Percentiles rank a stretch among this genome's conserved stretches.
These are phyloP conservation scores for Ameiurus melas DNA, from an alignment of 2,113 vertebrate genomes.

Conservation along the genomic window DNA sequence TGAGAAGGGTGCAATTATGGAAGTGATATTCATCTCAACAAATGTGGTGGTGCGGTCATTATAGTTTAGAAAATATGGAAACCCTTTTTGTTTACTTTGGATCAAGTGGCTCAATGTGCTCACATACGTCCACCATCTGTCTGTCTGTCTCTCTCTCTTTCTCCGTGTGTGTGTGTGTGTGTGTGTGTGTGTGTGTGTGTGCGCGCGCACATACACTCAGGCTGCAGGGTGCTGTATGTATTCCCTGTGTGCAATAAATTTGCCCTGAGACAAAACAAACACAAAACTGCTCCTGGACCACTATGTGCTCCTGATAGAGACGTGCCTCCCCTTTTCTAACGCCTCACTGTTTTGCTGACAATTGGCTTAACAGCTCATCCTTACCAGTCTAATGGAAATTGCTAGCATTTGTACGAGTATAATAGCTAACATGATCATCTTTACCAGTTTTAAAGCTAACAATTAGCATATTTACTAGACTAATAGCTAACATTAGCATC, in stretches of 20 bases:
- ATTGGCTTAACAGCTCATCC: neutral
- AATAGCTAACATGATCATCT: neutral
- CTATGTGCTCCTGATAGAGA: neutral
- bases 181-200: neutral
- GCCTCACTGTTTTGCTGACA: neutral
- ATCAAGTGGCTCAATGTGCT: neutral
- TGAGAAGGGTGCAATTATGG: neutral
- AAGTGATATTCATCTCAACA: neutral
- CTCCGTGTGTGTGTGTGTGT: neutral
- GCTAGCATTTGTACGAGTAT: neutral
- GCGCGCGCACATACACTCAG: neutral
- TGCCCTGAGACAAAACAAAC: neutral
- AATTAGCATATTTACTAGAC: neutral
- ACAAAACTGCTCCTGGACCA: neutral
- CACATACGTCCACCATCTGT: neutral
- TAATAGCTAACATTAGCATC: neutral
- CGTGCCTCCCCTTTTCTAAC: neutral
- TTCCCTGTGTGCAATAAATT: neutral
- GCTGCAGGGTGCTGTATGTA: no score
- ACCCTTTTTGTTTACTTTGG: conserved; percentile 25
- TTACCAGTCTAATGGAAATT: neutral
- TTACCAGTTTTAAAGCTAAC: neutral
- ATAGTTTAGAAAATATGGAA: conserved; percentile 15
- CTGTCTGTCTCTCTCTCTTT: no score
- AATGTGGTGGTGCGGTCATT: conserved; percentile 18